Percentiles rank a stretch among this genome's conserved stretches.
Conservation (phyloP, 2,888 invertebrate species). For the Antitype chi region DNA sequence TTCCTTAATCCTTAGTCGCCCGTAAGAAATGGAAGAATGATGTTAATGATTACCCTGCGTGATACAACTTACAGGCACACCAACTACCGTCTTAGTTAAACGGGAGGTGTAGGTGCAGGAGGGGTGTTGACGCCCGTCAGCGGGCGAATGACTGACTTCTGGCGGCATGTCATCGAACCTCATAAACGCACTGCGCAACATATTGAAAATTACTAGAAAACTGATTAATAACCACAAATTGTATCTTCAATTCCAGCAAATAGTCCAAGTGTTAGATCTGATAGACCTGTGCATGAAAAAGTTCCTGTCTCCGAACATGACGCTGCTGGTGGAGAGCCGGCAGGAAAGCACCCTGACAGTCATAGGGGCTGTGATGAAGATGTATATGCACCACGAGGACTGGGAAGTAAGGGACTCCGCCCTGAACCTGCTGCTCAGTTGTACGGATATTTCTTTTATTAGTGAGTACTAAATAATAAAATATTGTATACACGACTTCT, state of each 20-base stretch:
- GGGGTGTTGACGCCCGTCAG: background rate
- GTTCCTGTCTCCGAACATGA: constrained; percentile 93
- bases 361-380: constrained; percentile 91
- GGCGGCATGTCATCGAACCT: background rate
- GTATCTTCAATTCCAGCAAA: constrained; percentile 84
- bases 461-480: constrained; percentile 86
- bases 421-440: constrained; percentile 92
- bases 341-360: constrained; percentile 90
- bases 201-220: background rate
- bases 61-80: background rate
- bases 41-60: background rate
- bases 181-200: background rate
- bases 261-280: constrained; percentile 92
- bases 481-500: background rate
- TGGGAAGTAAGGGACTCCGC: constrained; percentile 94
- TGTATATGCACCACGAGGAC: constrained; percentile 91
- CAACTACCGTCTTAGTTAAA: background rate
- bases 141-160: background rate
- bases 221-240: constrained; percentile 1
- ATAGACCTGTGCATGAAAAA: constrained; percentile 92
- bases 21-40: background rate
- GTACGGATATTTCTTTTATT: constrained; percentile 91
- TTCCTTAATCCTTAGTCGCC: background rate
- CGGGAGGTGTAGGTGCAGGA: background rate
- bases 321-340: constrained; percentile 92